phyloP scores from a whole-genome alignment of 2,797 vertebrate species.

The Crossoptilon crossoptilon region DNA sequence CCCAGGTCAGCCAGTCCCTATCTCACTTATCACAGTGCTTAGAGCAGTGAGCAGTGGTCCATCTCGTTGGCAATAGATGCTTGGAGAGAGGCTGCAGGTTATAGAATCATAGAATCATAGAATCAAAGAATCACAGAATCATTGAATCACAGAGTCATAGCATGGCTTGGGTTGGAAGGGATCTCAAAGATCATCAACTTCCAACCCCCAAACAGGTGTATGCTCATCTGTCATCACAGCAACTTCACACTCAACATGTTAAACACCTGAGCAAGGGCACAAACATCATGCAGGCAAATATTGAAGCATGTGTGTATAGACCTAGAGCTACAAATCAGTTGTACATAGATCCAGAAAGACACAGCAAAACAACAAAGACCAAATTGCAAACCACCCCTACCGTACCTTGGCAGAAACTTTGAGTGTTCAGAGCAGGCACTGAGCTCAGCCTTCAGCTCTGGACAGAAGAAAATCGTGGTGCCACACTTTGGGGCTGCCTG shows the following conservation, averaged over 20 bases:
- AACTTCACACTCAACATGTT: not conserved
- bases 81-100: conserved; percentile 10
- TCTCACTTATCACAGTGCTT: not conserved
- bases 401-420: conserved; percentile 42
- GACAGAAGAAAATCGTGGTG: not conserved
- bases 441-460: not conserved
- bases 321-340: not conserved
- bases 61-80: not conserved
- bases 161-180: too few species aligned
- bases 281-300: not conserved
- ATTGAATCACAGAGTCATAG: too few species aligned
- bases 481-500: not conserved
- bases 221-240: not conserved
- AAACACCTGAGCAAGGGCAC: not conserved
- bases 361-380: not conserved
- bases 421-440: not conserved
- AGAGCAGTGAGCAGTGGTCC: not conserved
- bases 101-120: too few species aligned
- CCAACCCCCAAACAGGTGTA: not conserved
- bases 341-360: not conserved
- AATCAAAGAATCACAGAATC: too few species aligned
- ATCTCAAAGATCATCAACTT: too few species aligned
- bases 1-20: not conserved
- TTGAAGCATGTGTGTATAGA: rapidly evolving
- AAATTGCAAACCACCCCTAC: not conserved